These are phyloP conservation scores for Omphaloscelis lunosa DNA, from an alignment of 2,888 invertebrate species.

Conservation along the genomic window DNA sequence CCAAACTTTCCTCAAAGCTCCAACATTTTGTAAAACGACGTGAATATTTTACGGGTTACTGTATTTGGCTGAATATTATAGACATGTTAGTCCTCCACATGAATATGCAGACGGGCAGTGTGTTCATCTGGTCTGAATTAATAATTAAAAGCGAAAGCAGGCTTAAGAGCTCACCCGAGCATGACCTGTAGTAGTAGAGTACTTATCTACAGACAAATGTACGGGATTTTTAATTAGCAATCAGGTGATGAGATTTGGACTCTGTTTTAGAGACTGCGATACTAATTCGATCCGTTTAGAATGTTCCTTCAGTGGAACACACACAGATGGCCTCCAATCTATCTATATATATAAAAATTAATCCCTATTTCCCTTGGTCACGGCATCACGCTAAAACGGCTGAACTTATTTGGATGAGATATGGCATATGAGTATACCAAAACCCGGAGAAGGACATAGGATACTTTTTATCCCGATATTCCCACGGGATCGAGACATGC, in stretches of 20 bases:
- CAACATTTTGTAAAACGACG: constrained; percentile 35
- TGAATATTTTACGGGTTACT: constrained; percentile 52
- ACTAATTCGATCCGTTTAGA: constrained; percentile 2
- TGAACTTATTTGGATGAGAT: no score
- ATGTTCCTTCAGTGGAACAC: not conserved
- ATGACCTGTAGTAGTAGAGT: constrained; percentile 3
- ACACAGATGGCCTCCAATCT: not conserved
- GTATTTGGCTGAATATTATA: constrained; percentile 62
- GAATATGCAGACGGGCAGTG: constrained; percentile 70
- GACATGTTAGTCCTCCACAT: constrained; percentile 62
- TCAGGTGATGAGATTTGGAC: constrained; percentile 30
- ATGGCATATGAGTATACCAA: no score
- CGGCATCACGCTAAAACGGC: no score
- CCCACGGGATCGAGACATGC: no score
- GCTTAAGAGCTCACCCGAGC: constrained; percentile 76
- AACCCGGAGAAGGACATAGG: no score
- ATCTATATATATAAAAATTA: no score
- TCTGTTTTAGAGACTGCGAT: constrained; percentile 4
- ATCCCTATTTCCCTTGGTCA: no score
- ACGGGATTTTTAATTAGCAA: constrained; percentile 49
- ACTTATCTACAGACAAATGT: constrained; percentile 41
- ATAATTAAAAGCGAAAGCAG: constrained; percentile 78
- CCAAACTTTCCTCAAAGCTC: constrained; percentile 46
- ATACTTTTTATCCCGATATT: no score
- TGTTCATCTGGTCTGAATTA: constrained; percentile 74